phyloP scores from a whole-genome alignment of 2,797 vertebrate genomes.

The Linurgus olivaceus region DNA sequence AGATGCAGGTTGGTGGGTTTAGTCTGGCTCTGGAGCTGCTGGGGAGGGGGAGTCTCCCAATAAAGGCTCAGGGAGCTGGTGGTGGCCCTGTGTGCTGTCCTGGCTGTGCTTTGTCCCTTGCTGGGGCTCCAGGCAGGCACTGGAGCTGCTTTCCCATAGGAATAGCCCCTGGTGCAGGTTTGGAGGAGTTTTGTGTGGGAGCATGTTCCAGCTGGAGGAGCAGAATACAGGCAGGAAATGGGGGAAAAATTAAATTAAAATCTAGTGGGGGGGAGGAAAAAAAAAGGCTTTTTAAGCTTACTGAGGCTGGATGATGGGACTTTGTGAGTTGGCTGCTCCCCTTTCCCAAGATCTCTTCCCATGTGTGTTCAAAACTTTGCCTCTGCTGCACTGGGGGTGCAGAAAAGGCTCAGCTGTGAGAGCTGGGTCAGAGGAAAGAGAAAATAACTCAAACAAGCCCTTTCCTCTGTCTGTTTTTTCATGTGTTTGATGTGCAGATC shows the following conservation, averaged over 20 bases:
- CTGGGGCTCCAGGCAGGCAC: not conserved
- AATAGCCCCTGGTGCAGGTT: not conserved
- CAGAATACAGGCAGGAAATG: not conserved
- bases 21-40: not conserved
- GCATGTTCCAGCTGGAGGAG: not conserved
- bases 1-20: rapidly evolving
- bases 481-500: not conserved
- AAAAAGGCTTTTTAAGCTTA: not conserved
- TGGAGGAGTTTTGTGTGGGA: not conserved
- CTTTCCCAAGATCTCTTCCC: not conserved
- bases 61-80: rapidly evolving
- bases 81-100: rapidly evolving
- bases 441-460: not conserved
- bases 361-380: not conserved
- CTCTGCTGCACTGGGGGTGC: rapidly evolving
- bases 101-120: not conserved
- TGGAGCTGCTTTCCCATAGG: not conserved
- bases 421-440: not conserved
- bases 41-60: not conserved
- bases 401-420: not conserved
- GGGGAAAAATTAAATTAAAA: not conserved
- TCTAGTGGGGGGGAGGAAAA: rapidly evolving
- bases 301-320: not conserved
- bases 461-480: not conserved
- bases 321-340: not conserved